phyloP scores from a whole-genome alignment of 2,888 invertebrate species.

The Cataglyphis altisquamis region DNA sequence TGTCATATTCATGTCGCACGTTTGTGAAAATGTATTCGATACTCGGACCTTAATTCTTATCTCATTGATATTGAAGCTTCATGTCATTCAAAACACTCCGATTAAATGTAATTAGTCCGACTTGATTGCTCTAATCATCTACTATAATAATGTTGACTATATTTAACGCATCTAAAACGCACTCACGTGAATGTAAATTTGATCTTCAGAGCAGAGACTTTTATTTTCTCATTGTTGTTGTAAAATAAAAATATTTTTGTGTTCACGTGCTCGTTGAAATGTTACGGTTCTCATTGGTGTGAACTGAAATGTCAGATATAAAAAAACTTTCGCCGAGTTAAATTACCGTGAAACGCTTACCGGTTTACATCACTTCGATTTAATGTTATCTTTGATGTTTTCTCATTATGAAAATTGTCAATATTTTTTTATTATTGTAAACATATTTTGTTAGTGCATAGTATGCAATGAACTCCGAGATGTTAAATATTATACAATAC shows the following conservation, averaged over 20 bases:
- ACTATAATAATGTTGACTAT: background rate
- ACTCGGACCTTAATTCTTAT: constrained; percentile 5
- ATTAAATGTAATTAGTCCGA: background rate
- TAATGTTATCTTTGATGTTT: background rate
- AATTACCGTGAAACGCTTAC: background rate
- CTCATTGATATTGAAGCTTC: background rate
- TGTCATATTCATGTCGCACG: background rate
- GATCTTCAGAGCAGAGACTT: background rate
- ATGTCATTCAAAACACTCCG: background rate
- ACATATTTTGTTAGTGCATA: background rate
- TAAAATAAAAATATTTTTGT: background rate
- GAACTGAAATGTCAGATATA: background rate
- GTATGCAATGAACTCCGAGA: background rate
- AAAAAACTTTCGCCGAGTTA: background rate
- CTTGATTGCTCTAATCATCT: background rate
- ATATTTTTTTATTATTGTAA: background rate
- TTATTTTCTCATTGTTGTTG: constrained; percentile 19
- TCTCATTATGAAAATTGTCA: background rate
- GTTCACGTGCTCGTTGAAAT: background rate
- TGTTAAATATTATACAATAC: background rate
- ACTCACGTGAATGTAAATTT: background rate
- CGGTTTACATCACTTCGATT: background rate
- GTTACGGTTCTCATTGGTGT: background rate
- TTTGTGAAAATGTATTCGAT: background rate
- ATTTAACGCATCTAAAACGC: background rate